Evolutionary conservation across 2,888 invertebrate species (phyloP).

Genomic region (Brachyopa scutellaris): DNA sequence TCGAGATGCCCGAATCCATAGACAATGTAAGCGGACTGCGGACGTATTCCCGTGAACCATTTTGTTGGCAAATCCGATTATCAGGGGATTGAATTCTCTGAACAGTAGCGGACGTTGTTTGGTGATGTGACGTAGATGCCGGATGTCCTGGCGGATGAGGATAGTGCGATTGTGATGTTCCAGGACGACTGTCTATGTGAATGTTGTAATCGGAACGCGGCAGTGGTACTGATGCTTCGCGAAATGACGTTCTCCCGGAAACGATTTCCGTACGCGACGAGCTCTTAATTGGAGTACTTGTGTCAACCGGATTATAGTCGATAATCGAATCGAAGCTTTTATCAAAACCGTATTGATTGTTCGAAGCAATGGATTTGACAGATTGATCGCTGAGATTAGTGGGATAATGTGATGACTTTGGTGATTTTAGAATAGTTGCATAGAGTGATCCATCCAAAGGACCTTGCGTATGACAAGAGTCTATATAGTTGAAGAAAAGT

Average conservation of each 20-base stretch:
- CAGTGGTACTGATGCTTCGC: conserved; percentile 59
- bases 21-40: conserved; percentile 89
- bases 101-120: conserved; percentile 29
- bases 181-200: conserved; percentile 69
- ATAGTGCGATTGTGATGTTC: conserved; percentile 73
- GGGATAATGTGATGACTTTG: conserved; percentile 73
- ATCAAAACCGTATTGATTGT: conserved; percentile 37
- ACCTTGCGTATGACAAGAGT: conserved; percentile 83
- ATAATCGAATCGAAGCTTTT: conserved; percentile 50
- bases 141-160: conserved; percentile 65
- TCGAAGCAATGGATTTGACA: conserved; percentile 28
- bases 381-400: conserved; percentile 44
- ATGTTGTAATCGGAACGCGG: conserved; percentile 45
- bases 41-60: conserved; percentile 73
- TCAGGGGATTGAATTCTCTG: conserved; percentile 62
- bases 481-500: conserved; percentile 59
- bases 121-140: conserved; percentile 55
- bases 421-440: conserved; percentile 84
- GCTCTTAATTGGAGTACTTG: conserved; percentile 56
- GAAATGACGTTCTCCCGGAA: conserved; percentile 52
- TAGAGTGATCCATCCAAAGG: conserved; percentile 95
- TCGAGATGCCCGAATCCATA: conserved; percentile 94
- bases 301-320: conserved; percentile 55
- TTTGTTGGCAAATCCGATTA: conserved; percentile 63
- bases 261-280: conserved; percentile 35